Conservation (phyloP, 2,797 vertebrate species). For the Erithacus rubecula region DNA sequence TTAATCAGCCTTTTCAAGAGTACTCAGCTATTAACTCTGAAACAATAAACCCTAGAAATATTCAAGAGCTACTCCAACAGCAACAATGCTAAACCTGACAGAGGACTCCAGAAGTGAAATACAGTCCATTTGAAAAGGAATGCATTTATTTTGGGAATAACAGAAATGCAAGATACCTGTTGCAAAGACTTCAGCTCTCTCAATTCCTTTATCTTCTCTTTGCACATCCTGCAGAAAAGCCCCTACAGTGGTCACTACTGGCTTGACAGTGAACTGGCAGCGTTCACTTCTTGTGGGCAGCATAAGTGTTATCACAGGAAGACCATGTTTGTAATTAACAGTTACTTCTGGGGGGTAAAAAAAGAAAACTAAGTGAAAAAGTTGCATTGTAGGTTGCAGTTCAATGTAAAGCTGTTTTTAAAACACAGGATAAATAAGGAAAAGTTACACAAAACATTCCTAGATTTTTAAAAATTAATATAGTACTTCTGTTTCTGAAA, state of each 20-base stretch:
- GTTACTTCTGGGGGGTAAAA: slow-evolving; percentile 72
- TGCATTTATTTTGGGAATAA: neutral
- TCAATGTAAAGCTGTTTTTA: neutral
- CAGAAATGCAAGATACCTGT: slow-evolving; percentile 69
- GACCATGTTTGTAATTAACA: slow-evolving; percentile 83
- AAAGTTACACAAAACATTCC: neutral
- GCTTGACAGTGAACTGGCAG: slow-evolving; percentile 87
- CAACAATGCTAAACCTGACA: neutral
- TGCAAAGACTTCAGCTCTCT: slow-evolving; percentile 72
- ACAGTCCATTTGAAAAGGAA: neutral
- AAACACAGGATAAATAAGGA: neutral
- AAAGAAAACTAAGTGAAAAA: neutral
- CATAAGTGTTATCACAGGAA: slow-evolving; percentile 83
- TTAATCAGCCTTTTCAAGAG: neutral
- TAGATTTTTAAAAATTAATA: neutral
- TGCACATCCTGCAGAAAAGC: slow-evolving; percentile 84
- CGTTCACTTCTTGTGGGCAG: slow-evolving; percentile 88
- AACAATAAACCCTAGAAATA: neutral
- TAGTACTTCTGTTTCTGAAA: neutral
- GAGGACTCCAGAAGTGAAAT: neutral
- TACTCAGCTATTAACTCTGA: neutral
- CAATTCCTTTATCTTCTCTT: slow-evolving; percentile 85
- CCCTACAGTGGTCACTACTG: slow-evolving; percentile 83
- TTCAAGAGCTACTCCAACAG: neutral
- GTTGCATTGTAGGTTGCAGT: neutral